Evolutionary conservation across 2,797 vertebrate genomes (phyloP).

Genomic region (Mus caroli): DNA sequence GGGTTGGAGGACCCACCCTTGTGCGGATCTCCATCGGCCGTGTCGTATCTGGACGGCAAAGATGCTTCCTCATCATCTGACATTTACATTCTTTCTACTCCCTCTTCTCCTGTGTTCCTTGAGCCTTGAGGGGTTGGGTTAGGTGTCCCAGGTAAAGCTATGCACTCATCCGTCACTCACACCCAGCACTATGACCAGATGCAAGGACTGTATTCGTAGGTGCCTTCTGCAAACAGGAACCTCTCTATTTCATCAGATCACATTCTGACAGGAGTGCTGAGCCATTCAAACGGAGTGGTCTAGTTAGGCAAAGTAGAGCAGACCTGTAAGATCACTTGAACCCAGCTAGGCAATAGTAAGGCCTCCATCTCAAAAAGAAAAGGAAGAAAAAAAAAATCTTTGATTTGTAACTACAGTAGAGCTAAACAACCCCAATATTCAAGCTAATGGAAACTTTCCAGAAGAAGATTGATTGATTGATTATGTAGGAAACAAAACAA

Average conservation of each 20-base stretch:
- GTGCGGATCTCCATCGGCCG: neutral
- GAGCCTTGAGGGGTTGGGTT: neutral
- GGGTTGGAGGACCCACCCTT: neutral
- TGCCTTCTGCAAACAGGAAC: neutral
- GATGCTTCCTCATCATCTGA: no score
- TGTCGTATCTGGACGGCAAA: no score
- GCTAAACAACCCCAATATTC: slow-evolving; percentile 20
- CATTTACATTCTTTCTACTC: neutral
- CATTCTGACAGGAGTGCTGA: slow-evolving; percentile 9
- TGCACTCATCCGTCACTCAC: neutral
- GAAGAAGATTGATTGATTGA: slow-evolving; percentile 9
- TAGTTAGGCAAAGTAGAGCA: neutral
- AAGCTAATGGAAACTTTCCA: slow-evolving; percentile 22
- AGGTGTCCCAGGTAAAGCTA: neutral
- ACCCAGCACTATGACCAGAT: neutral
- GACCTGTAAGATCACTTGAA: neutral
- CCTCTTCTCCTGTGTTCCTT: neutral
- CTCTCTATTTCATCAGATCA: neutral
- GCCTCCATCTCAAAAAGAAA: neutral
- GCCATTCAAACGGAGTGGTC: slow-evolving; percentile 44
- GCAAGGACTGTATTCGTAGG: neutral
- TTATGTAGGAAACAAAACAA: neutral
- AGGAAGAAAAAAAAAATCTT: neutral
- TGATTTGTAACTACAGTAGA: slow-evolving; percentile 40
- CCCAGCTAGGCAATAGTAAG: neutral